phyloP scores from a whole-genome alignment of 2,888 invertebrate genomes.

The Oligia fasciuncula region DNA sequence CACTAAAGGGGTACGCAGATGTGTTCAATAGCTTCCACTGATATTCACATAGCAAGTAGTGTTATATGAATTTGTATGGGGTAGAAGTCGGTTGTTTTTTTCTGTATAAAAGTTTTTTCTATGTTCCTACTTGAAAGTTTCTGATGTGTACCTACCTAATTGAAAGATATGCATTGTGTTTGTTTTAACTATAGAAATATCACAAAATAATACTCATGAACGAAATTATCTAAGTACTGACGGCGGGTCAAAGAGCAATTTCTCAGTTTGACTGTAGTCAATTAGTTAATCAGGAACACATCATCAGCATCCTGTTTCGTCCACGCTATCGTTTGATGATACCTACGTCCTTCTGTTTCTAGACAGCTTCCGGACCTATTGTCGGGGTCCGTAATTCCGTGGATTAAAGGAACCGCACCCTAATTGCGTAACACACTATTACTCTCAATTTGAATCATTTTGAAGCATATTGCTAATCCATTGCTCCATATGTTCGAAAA shows the following conservation, averaged over 20 bases:
- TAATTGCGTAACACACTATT: no score
- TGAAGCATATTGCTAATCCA: no score
- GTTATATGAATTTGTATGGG: no score
- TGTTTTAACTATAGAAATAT: conserved; percentile 5
- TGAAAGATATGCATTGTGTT: conserved; percentile 6
- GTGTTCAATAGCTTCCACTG: no score
- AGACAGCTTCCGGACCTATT: conserved; percentile 8
- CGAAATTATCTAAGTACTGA: conserved; percentile 33
- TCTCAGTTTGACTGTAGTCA: conserved; percentile 63
- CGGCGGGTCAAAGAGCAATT: conserved; percentile 66
- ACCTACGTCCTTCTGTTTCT: conserved; percentile 41
- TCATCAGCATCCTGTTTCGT: conserved; percentile 66
- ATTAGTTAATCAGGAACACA: conserved; percentile 72
- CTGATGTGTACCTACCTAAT: conserved; percentile 2
- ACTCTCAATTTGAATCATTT: no score
- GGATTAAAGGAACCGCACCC: conserved; percentile 4
- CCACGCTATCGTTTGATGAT: conserved; percentile 51
- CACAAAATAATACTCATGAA: conserved; percentile 5
- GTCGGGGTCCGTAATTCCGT: not conserved
- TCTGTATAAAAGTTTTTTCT: no score
- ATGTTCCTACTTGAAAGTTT: not conserved
- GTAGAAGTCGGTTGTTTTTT: no score
- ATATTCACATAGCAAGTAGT: no score
- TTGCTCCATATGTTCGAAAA: no score
- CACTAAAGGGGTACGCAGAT: no score